These are phyloP conservation scores for Odontesthes bonariensis DNA, from an alignment of 2,113 vertebrate species.

Conservation along the genomic window DNA sequence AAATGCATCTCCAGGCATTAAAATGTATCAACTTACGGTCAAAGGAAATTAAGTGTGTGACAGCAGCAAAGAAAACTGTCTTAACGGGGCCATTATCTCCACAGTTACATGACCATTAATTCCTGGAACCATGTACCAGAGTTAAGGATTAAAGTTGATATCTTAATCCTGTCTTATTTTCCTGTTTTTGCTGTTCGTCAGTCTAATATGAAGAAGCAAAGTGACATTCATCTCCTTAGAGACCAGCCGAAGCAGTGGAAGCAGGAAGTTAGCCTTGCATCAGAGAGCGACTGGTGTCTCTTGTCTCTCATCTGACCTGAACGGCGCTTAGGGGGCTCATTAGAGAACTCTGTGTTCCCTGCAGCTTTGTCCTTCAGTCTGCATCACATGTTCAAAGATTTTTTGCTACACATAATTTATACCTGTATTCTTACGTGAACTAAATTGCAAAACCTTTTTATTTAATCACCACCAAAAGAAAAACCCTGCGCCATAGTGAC, in stretches of 20 bases:
- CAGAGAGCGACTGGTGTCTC: conserved; percentile 25
- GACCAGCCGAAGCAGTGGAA: conserved; percentile 12
- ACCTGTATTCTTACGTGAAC: background rate
- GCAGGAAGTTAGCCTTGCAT: conserved; percentile 37
- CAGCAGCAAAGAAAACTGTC: background rate
- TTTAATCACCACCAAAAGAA: background rate
- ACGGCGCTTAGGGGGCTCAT: conserved; percentile 47
- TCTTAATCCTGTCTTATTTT: conserved; percentile 54
- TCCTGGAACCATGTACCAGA: background rate
- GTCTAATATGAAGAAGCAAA: conserved; percentile 26
- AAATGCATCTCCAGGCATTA: background rate
- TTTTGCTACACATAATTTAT: background rate
- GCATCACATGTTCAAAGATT: conserved; percentile 11
- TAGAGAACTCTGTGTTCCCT: conserved; percentile 40
- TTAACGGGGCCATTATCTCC: background rate
- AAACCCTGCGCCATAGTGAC: background rate
- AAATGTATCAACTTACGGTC: background rate
- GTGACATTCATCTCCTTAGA: conserved; percentile 50
- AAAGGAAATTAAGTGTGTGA: background rate
- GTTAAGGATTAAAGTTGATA: conserved; percentile 51
- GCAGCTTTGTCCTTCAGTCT: conserved; percentile 13
- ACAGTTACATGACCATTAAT: conserved; percentile 5
- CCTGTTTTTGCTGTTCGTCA: conserved; percentile 20
- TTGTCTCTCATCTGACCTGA: conserved; percentile 40
- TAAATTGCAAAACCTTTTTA: background rate